These are phyloP conservation scores for Pitangus sulphuratus DNA, from an alignment of 2,797 vertebrate genomes.

Conservation along the genomic window DNA sequence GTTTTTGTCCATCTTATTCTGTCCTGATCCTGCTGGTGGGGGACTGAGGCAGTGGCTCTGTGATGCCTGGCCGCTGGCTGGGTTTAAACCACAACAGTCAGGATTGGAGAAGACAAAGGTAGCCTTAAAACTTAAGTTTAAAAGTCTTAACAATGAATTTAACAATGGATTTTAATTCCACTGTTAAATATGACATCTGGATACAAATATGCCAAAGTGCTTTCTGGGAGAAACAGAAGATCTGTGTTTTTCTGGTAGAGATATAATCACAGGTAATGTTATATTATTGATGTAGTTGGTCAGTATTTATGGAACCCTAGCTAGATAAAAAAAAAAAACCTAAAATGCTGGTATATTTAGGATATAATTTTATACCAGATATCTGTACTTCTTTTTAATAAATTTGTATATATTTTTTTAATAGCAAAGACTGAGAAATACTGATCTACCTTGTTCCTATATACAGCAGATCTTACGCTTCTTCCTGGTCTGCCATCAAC, in stretches of 20 bases:
- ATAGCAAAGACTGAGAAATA: not conserved
- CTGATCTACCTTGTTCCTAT: not conserved
- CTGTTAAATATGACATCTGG: not conserved
- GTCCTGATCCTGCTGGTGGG: not conserved
- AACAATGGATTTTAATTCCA: not conserved
- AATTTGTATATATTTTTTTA: not conserved
- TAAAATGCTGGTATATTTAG: not conserved
- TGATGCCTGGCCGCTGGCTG: not conserved
- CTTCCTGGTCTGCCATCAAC: not conserved
- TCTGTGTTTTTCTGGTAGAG: not conserved
- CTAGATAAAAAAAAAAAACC: not conserved
- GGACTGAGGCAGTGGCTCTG: fast-evolving
- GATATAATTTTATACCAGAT: not conserved
- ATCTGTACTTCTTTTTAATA: not conserved
- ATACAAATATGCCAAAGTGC: not conserved
- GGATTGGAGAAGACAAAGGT: not conserved
- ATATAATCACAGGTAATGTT: not conserved
- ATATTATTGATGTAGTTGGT: not conserved
- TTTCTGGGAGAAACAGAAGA: not conserved
- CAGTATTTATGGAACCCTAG: not conserved
- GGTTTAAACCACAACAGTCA: fast-evolving
- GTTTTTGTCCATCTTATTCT: not conserved
- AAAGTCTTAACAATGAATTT: not conserved
- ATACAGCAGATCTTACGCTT: not conserved
- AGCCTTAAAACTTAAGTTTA: not conserved